phyloP scores from a whole-genome alignment of 1,140 invertebrate genomes.

The Adelges cooleyi region DNA sequence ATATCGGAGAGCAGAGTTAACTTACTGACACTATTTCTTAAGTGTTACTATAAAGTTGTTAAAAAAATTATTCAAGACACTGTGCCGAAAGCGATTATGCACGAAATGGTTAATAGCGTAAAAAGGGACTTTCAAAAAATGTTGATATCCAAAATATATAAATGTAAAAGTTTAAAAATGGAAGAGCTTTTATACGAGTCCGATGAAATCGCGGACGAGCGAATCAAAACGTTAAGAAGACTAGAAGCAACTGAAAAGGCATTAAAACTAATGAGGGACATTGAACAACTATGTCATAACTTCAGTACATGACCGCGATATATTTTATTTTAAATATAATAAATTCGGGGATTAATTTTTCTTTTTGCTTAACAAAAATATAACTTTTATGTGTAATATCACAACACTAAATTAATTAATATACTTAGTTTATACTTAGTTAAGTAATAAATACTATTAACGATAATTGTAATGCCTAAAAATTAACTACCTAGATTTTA shows the following conservation, averaged over 20 bases:
- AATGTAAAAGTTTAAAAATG: neutral
- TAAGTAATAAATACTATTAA: too few relatives aligned
- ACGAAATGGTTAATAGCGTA: slow-evolving; percentile 32
- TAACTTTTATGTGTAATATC: too few relatives aligned
- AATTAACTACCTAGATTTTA: too few relatives aligned
- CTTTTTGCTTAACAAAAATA: too few relatives aligned
- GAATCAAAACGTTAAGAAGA: neutral
- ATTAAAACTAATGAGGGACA: neutral
- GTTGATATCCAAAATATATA: slow-evolving; percentile 31
- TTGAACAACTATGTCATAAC: neutral
- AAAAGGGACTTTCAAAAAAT: slow-evolving; percentile 30
- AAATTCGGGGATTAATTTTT: too few relatives aligned
- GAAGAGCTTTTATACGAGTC: neutral
- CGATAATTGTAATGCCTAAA: too few relatives aligned
- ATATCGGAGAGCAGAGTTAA: slow-evolving; percentile 19
- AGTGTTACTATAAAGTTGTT: slow-evolving; percentile 33
- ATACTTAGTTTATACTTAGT: too few relatives aligned
- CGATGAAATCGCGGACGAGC: neutral
- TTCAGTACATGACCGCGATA: too few relatives aligned
- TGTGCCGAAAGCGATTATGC: slow-evolving; percentile 34
- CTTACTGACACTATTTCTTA: slow-evolving; percentile 31
- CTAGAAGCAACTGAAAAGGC: neutral
- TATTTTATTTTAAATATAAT: too few relatives aligned
- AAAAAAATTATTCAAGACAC: slow-evolving; percentile 32
- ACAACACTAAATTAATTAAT: too few relatives aligned